Base-by-base conservation (phyloP, 2,797 vertebrate genomes). In the Acrocephalus scirpaceus region DNA sequence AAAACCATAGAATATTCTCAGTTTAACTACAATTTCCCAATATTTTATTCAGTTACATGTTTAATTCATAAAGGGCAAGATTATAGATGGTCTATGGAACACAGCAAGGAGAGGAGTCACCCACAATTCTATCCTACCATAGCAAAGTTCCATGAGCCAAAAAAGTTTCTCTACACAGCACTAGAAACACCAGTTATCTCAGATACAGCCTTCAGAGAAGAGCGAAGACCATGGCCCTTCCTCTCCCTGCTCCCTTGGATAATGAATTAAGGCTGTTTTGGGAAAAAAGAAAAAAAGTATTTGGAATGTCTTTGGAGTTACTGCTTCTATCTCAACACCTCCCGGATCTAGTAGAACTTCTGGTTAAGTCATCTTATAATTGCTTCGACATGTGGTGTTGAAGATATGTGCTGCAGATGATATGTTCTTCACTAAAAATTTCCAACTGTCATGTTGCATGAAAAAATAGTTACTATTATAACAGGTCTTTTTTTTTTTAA, bases 391-490 rank as follows among this genome's bases (percentile, higher is more conserved):
- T 60, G 92, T 93, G 90, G 75, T 94, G 36, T 94, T 78, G 7
- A 25, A 58, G n/a, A 58, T 58, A 58, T 93, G 94, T 72, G 88
- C 19, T 90, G 69, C 27, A 85, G 79, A 66, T 66, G 84, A 47
- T 44, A 91, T 22, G 27, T 65, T 95, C 61, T 94, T 96, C 58
- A 36, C 30, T 77, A 45, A 79, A 96, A 89, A 91, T 96, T 96
- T 96, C 77, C 82, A 91, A 22, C 26, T 93, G 77, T 79, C 92
- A 92, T 25, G 27, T 73, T 95, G 69, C 36, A 89, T 57, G 57
- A 82, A 96, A 96, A 89, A 95, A 92, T 30, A 94, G 86, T 73
- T 86, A 86, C 76, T 86, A 11, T 57, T 95, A 90, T 88, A 96
- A 70, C 14, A 88, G 40, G 48, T 72, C 19, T 40, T 25, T 80